Evolutionary conservation across 2,888 invertebrate species (phyloP).

Genomic region (Megaustenia siamemsis): DNA sequence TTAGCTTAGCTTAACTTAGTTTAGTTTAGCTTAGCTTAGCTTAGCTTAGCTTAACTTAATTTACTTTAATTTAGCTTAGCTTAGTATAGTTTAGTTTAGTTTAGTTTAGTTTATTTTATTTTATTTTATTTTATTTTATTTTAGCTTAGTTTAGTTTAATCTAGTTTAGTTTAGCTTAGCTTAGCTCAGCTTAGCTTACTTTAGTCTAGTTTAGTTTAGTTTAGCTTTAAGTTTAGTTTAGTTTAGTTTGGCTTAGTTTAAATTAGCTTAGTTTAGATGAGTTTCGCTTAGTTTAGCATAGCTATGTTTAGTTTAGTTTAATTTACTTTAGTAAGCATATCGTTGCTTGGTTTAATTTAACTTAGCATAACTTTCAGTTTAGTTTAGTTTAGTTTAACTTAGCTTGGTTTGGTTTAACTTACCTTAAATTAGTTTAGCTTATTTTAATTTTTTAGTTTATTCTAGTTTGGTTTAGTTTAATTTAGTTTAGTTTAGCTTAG

Average conservation of each 20-base stretch:
- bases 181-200: neutral
- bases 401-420: constrained; percentile 13
- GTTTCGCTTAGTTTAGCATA: constrained; percentile 23
- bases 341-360: constrained; percentile 14
- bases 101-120: neutral
- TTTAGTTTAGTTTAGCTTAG: neutral
- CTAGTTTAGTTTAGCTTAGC: constrained; percentile 4
- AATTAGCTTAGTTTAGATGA: constrained; percentile 3
- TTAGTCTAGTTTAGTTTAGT: constrained; percentile 41
- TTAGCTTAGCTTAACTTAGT: too few species aligned
- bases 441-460: neutral
- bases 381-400: constrained; percentile 13
- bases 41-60: too few species aligned
- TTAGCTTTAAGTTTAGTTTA: constrained; percentile 39
- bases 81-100: too few species aligned
- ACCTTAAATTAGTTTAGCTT: neutral
- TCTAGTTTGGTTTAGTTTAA: constrained; percentile 17
- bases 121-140: constrained; percentile 27
- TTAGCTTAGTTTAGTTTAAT: constrained; percentile 4
- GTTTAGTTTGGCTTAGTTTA: constrained; percentile 34
- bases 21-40: too few species aligned
- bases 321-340: too few species aligned
- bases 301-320: constrained; percentile 13
- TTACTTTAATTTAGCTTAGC: too few species aligned
- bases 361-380: constrained; percentile 30